Evolutionary conservation across 1,140 invertebrate species (phyloP).

Genomic region (Drosophila nikananu): DNA sequence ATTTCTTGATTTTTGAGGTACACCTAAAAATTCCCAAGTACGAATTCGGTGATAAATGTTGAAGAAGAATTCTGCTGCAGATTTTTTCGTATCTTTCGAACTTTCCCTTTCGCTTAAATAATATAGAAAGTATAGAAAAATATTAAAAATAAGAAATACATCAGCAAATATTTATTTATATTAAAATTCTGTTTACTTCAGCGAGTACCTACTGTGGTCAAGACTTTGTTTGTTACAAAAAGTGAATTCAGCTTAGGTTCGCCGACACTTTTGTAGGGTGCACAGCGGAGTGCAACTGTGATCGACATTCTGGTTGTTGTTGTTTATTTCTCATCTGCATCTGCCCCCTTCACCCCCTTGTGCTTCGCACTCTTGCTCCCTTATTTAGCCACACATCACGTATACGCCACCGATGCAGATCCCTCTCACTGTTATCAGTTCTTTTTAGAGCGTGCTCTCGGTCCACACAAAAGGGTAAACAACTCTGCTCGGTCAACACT

Average conservation of each 20-base stretch:
- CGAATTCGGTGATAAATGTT: background rate
- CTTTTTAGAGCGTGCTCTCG: constrained; percentile 17
- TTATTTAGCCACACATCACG: constrained; percentile 35
- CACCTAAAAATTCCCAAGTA: background rate
- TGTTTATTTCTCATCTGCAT: background rate
- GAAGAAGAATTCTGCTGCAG: too few relatives aligned
- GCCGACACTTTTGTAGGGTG: constrained; percentile 2
- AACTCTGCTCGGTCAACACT: constrained; percentile 36
- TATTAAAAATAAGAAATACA: background rate
- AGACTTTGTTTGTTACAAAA: background rate
- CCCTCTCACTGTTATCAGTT: constrained; percentile 22
- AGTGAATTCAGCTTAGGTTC: background rate
- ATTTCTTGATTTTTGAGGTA: too few relatives aligned
- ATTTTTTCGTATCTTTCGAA: too few relatives aligned
- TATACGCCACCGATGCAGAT: constrained; percentile 38
- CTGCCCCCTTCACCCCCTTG: background rate
- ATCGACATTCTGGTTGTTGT: constrained; percentile 2
- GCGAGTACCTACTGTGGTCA: background rate
- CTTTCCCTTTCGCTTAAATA: too few relatives aligned
- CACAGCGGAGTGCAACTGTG: constrained; percentile 1
- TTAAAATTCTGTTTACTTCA: background rate
- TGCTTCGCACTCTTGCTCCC: background rate
- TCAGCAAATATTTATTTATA: background rate
- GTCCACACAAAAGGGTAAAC: constrained; percentile 32
- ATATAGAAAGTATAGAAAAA: background rate